phyloP scores from a whole-genome alignment of 2,797 vertebrate genomes.

The Rhinatrema bivittatum region DNA sequence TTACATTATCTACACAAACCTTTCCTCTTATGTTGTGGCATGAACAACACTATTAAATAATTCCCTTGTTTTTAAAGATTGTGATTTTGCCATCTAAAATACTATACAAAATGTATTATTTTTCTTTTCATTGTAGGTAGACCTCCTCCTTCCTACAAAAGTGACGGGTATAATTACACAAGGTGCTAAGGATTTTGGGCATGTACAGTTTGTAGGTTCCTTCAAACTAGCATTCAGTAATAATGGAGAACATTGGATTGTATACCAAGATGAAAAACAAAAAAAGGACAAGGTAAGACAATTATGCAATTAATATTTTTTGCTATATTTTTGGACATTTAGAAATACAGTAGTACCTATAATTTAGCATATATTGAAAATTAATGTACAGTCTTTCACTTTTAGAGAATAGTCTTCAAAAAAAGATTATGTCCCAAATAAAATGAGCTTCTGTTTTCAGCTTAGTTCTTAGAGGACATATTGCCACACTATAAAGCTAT shows the following conservation, averaged over 20 bases:
- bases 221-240: conserved; percentile 96
- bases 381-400: not conserved
- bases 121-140: conserved; percentile 61
- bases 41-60: no score
- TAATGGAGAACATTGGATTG: conserved; percentile 81
- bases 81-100: no score
- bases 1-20: no score
- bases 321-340: not conserved
- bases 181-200: conserved; percentile 97
- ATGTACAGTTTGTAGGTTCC: conserved; percentile 93
- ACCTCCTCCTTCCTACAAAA: conserved; percentile 85
- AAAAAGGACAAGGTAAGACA: conserved; percentile 88
- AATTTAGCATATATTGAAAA: not conserved
- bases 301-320: not conserved
- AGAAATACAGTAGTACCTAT: not conserved
- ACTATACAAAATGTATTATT: no score
- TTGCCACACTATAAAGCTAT: no score
- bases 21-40: no score
- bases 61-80: no score
- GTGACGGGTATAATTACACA: conserved; percentile 96
- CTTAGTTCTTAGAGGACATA: no score
- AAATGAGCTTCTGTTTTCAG: no score
- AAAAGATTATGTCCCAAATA: no score
- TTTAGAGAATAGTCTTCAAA: no score
- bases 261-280: conserved; percentile 94